Conservation (phyloP, 2,888 invertebrate species). For the Amiota communis region DNA sequence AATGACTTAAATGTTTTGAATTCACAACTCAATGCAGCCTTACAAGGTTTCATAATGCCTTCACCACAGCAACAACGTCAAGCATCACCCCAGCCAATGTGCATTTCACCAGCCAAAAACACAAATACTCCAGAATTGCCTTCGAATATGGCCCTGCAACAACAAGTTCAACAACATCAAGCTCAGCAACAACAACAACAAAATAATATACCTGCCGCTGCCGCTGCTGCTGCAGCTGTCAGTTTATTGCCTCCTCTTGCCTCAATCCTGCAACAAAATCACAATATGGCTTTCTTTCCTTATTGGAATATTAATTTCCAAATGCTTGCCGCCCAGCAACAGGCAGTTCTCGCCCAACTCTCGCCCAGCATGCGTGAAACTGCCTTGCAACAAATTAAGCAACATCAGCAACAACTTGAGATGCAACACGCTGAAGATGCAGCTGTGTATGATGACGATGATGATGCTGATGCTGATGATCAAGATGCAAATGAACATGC, state of each 20-base stretch:
- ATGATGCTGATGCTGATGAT: constrained; percentile 25
- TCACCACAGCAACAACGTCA: neutral
- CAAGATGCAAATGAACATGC: neutral
- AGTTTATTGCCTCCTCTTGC: constrained; percentile 68
- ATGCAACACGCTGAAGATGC: constrained; percentile 42
- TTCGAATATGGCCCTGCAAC: constrained; percentile 42
- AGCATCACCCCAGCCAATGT: constrained; percentile 36
- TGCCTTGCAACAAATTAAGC: constrained; percentile 51
- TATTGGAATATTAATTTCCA: constrained; percentile 73
- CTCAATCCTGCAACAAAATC: constrained; percentile 68
- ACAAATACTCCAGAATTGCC: constrained; percentile 44
- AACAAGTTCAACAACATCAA: constrained; percentile 42
- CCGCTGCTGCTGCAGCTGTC: constrained; percentile 37
- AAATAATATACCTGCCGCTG: constrained; percentile 2
- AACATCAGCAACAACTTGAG: constrained; percentile 54
- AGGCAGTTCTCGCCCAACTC: constrained; percentile 70
- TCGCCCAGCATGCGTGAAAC: constrained; percentile 67
- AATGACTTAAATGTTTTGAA: constrained; percentile 33
- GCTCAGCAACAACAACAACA: constrained; percentile 37
- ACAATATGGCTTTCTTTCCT: constrained; percentile 71
- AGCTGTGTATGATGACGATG: neutral
- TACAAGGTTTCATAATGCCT: constrained; percentile 62
- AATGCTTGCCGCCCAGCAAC: constrained; percentile 73
- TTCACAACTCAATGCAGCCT: constrained; percentile 68
- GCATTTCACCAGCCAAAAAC: constrained; percentile 64